phyloP scores from a whole-genome alignment of 2,797 vertebrate genomes.

The Leptatherina wallacei region DNA sequence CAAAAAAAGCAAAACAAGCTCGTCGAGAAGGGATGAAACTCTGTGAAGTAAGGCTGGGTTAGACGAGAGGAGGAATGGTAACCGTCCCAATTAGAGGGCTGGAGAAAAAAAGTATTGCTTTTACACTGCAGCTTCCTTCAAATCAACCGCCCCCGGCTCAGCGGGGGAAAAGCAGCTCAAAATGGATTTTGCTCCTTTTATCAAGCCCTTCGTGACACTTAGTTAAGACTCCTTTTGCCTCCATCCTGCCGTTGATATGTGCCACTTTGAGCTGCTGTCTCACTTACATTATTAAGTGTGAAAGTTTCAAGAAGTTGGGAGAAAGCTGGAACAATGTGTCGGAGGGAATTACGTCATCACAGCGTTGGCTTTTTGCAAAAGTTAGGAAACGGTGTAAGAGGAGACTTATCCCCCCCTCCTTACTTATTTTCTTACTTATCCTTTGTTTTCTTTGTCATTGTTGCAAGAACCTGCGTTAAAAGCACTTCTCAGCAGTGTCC shows the following conservation, averaged over 20 bases:
- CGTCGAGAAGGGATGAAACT: slow-evolving; percentile 50
- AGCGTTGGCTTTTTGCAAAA: slow-evolving; percentile 61
- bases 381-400: slow-evolving; percentile 53
- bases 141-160: slow-evolving; percentile 72
- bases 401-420: slow-evolving; percentile 7
- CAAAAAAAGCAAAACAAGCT: slow-evolving; percentile 54
- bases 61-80: slow-evolving; percentile 61
- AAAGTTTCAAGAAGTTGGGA: slow-evolving; percentile 66
- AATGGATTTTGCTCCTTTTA: slow-evolving; percentile 76
- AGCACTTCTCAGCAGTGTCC: slow-evolving; percentile 45
- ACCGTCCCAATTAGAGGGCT: slow-evolving; percentile 77
- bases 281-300: slow-evolving; percentile 66
- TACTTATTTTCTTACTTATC: slow-evolving; percentile 56
- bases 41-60: slow-evolving; percentile 48
- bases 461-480: slow-evolving; percentile 44
- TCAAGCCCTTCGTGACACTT: slow-evolving; percentile 77
- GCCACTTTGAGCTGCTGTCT: slow-evolving; percentile 70
- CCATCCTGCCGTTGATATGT: slow-evolving; percentile 63
- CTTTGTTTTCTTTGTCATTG: slow-evolving; percentile 57
- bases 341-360: slow-evolving; percentile 63
- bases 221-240: slow-evolving; percentile 72
- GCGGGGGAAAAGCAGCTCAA: slow-evolving; percentile 67
- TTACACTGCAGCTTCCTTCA: slow-evolving; percentile 67
- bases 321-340: slow-evolving; percentile 58
- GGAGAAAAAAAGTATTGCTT: slow-evolving; percentile 68